Percentiles rank a stretch among this genome's conserved stretches.
Evolutionary conservation across 1,140 invertebrate genomes (phyloP).

Genomic region (Amphibalanus amphitrite): DNA sequence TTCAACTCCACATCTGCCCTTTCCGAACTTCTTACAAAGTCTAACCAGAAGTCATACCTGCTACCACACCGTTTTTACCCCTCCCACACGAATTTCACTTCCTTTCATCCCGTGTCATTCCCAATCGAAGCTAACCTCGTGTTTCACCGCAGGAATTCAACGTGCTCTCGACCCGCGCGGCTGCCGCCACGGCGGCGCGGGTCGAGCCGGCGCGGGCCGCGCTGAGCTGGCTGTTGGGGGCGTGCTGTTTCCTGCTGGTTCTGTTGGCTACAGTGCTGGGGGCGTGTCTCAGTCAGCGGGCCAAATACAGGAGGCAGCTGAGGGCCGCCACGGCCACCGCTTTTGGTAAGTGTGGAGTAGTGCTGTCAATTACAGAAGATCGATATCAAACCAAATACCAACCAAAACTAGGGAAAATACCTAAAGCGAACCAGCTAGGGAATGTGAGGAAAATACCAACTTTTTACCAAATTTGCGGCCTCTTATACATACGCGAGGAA

Average conservation of each 20-base stretch:
- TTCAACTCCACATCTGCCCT: not conserved
- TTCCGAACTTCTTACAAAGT: not conserved
- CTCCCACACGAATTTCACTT: not conserved
- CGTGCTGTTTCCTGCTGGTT: constrained; percentile 54
- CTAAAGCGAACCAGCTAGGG: too few species aligned
- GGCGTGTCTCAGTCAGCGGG: constrained; percentile 60
- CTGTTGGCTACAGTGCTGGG: constrained; percentile 57
- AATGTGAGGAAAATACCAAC: too few species aligned
- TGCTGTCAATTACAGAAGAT: too few species aligned
- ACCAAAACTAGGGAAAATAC: too few species aligned
- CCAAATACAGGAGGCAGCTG: constrained; percentile 64
- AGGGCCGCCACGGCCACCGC: constrained; percentile 84
- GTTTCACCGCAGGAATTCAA: constrained; percentile 25
- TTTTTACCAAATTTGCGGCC: too few species aligned
- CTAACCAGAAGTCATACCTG: too few species aligned
- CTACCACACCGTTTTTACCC: too few species aligned
- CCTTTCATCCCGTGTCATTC: not conserved
- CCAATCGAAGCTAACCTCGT: not conserved
- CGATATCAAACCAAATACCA: too few species aligned
- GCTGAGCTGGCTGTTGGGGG: constrained; percentile 56
- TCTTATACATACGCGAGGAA: too few species aligned
- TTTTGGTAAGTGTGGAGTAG: constrained; percentile 45
- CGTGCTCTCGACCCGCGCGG: constrained; percentile 22
- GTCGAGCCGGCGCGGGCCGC: constrained; percentile 23
- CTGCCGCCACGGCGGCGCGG: constrained; percentile 3